These are phyloP conservation scores for Micoletzkya japonica DNA, from an alignment of 2,888 invertebrate species.

Conservation along the genomic window DNA sequence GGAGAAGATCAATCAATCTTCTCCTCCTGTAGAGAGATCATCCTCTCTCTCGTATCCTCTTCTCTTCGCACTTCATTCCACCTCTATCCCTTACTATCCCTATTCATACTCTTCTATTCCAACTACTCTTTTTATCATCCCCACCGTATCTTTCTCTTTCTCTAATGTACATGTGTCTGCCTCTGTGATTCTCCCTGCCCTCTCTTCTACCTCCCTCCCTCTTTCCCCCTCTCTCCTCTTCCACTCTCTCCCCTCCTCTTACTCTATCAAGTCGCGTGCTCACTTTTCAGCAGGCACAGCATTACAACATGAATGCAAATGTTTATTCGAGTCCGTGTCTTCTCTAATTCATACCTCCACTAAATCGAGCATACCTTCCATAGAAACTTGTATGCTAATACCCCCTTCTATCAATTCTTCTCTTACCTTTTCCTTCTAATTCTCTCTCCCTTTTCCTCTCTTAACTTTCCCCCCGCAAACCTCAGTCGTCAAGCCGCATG, in stretches of 20 bases:
- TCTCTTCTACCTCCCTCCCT: constrained; percentile 3
- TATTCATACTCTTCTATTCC: constrained; percentile 17
- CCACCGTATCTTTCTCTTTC: constrained; percentile 9
- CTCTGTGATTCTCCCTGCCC: constrained; percentile 3
- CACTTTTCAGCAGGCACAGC: too few species aligned
- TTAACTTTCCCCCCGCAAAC: not conserved
- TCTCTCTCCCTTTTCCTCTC: not conserved
- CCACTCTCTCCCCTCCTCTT: constrained; percentile 2
- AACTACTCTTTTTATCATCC: constrained; percentile 15
- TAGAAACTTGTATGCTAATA: not conserved
- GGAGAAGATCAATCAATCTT: not conserved
- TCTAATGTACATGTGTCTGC: not conserved
- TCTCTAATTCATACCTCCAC: not conserved
- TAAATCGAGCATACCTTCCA: not conserved
- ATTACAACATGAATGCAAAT: too few species aligned
- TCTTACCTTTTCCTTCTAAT: constrained; percentile 3
- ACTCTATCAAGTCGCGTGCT: not conserved
- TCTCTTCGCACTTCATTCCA: too few species aligned
- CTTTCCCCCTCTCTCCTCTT: constrained; percentile 1
- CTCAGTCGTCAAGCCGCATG: too few species aligned
- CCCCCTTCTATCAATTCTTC: not conserved
- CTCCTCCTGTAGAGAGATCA: not conserved
- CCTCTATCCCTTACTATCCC: constrained; percentile 5
- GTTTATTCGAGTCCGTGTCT: too few species aligned
- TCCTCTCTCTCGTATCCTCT: not conserved